Evolutionary conservation across 2,888 invertebrate genomes (phyloP), one percentile per base, ranked within the genome.

Genomic region (Suillia variegata): DNA sequence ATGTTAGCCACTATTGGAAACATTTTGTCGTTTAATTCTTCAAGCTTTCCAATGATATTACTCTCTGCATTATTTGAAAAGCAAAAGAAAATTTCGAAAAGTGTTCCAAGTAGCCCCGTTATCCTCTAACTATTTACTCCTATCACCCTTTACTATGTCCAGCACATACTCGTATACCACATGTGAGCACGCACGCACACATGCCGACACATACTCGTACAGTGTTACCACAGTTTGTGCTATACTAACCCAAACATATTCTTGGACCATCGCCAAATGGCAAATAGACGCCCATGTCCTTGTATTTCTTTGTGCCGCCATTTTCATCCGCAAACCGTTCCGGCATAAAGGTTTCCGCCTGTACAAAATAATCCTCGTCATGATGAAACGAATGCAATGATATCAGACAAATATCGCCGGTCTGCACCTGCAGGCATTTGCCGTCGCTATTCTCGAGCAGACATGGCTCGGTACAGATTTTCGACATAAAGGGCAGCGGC

Each of bases 301-400:
- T 70, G 22, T 68, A 70, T 17, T 69, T 70, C 18, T 68, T 68
- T 1, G 62, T 65, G 18, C 69, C 70, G 5, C 68, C 73, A 47
- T 64, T 67, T 54, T 83, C 82, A 4, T 79, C 76, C 17, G 67
- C 70, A 65, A 85, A 85, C 50, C 85, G 73, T 61, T 84, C 84
- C 0, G 86, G 86, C 65, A 85, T 82, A 67, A 85, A 86, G 64
- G 75, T 80, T 1, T 83, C 77, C 0, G 86, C 85, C 15, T 85
- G 72, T 0, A 84, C 82, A 67, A 78, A 86, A 66, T 82, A 80
- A 8, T 82, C 71, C 1, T 83, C 79, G 71, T 85, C 84, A 31
- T 74, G 76, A 56, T 86, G 86, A 33, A 31, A 58, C 4, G 67
- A 67, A 31, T 66, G 62, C 2, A 65, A 15, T 2, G 72, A 70